phyloP scores from a whole-genome alignment of 92 coral and sea anemone species.

The Siderastrea siderea region DNA sequence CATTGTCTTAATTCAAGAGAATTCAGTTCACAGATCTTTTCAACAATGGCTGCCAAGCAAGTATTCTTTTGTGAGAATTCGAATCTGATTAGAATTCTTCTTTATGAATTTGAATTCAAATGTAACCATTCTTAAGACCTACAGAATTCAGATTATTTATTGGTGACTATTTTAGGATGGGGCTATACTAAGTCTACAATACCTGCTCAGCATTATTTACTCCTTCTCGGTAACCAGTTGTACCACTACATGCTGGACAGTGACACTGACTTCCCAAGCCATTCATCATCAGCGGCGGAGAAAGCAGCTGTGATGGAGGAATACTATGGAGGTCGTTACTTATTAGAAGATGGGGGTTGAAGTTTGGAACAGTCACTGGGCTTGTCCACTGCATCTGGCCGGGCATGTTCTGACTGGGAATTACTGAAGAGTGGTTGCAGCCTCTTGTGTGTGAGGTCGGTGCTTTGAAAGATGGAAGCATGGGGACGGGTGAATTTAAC shows the following conservation, averaged over 20 bases:
- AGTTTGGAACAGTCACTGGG: slow-evolving; percentile 49
- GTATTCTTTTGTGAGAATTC: too few relatives aligned
- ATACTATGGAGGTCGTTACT: slow-evolving; percentile 69
- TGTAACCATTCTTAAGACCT: too few relatives aligned
- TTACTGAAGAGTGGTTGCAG: neutral
- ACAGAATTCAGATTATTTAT: too few relatives aligned
- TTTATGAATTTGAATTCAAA: too few relatives aligned
- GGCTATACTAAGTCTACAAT: neutral
- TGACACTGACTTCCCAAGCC: slow-evolving; percentile 60
- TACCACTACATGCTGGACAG: slow-evolving; percentile 51
- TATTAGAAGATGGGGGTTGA: slow-evolving; percentile 54
- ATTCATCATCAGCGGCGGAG: slow-evolving; percentile 81
- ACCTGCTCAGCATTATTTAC: slow-evolving; percentile 44
- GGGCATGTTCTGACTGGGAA: slow-evolving; percentile 2
- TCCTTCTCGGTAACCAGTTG: slow-evolving; percentile 42
- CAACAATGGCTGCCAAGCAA: too few relatives aligned
- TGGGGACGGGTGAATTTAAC: slow-evolving; percentile 28
- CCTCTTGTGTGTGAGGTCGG: slow-evolving; percentile 18
- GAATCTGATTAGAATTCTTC: too few relatives aligned
- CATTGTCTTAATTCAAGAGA: too few relatives aligned
- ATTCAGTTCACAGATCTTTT: too few relatives aligned
- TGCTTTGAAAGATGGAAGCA: slow-evolving; percentile 29
- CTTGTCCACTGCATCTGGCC: slow-evolving; percentile 29
- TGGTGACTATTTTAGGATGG: neutral
- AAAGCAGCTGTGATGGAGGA: slow-evolving; percentile 71